Base-by-base conservation (phyloP, 23 tunicate species). In the Phallusia fumigata region DNA sequence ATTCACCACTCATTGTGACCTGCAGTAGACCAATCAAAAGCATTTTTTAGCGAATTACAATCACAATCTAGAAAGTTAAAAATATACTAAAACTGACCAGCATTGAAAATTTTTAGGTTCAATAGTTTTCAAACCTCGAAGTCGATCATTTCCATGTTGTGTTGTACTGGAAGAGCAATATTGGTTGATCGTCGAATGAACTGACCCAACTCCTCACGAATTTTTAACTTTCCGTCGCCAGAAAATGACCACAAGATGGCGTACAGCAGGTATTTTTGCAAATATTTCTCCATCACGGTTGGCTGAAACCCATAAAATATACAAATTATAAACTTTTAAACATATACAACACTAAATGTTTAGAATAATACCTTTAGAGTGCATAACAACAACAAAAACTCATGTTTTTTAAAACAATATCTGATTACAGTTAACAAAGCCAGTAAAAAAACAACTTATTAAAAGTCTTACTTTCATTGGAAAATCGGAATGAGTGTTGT, bases 171-270 rank as follows among this genome's bases (percentile, higher is more conserved):
- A 0, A 96, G 88, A 18, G 85, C 30, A 36, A 96, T 74, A 80
- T 89, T 85, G 49, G 99, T 88, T 31, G 99, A 87, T 45, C 99
- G 84, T 35, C 83, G 81, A 75, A 96, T 96, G 65, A 90, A 96
- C 6, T 85, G 87, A 26, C 97, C 99, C 76, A 96, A 50, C 76
- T 85, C 93, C 69, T 90, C 96, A 18, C 99, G 65, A 30, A 87
- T 82, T 49, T 91, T 90, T 49, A 91, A 73, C 64, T 91, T 96
- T 87, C 99, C 99, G 65, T 96, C 99, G 16, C 99, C 99, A 82
- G 87, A 53, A 78, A 96, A 88, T 51, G 96, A 96, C 99, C 99
- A 96, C 84, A 96, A 64, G 73, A 96, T 84, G 74, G 93, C 81
- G 87, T 96, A 96, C 82, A 96, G 74, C n/a, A 91, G 74, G 65